phyloP scores from a whole-genome alignment of 1,140 invertebrate genomes.

The Apis laboriosa region DNA sequence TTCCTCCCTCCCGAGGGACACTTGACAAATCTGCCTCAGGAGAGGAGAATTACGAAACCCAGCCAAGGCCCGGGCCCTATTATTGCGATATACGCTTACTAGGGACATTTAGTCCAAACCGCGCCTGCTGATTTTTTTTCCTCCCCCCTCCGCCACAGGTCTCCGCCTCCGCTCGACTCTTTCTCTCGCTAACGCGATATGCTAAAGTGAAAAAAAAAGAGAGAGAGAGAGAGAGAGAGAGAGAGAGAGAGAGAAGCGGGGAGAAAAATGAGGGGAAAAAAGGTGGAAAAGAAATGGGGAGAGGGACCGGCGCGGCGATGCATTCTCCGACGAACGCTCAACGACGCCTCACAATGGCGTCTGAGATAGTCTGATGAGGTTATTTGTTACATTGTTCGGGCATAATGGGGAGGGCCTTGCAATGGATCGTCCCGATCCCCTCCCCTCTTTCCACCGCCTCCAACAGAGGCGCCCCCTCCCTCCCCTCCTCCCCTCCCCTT shows the following conservation, averaged over 20 bases:
- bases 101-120: background rate
- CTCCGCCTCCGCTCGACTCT: background rate
- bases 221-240: background rate
- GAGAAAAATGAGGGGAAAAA: conserved; percentile 14
- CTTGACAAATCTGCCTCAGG: conserved; percentile 30
- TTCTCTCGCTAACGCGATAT: conserved; percentile 2
- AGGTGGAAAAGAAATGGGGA: background rate
- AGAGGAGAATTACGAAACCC: conserved; percentile 53
- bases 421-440: conserved; percentile 62
- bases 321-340: conserved; percentile 59
- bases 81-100: background rate
- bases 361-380: conserved; percentile 71
- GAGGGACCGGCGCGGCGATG: conserved; percentile 30
- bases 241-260: background rate
- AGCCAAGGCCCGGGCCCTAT: background rate
- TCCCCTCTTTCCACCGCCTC: conserved; percentile 43
- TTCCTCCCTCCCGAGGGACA: conserved; percentile 24
- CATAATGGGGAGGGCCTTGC: conserved; percentile 66
- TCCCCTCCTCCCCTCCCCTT: background rate
- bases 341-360: conserved; percentile 67
- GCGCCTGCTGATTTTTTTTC: background rate
- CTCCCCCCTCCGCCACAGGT: background rate
- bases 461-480: conserved; percentile 22
- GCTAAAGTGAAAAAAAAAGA: background rate
- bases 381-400: conserved; percentile 74